phyloP scores from a whole-genome alignment of 1,140 invertebrate species.

The Trachelipus rathkii region DNA sequence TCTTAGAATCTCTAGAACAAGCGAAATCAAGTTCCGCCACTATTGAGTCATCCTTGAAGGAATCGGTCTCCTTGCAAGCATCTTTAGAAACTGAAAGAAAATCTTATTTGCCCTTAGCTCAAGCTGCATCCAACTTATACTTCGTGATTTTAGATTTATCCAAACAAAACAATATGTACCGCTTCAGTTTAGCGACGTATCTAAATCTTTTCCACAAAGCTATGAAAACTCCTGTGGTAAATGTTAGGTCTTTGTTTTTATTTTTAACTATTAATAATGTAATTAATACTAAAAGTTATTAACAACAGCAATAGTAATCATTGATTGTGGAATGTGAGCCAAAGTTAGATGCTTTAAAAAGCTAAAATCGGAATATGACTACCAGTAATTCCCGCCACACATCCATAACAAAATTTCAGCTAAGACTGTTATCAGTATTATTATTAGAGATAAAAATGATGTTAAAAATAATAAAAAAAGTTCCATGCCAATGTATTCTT shows the following conservation, averaged over 20 bases:
- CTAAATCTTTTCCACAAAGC: slow-evolving; percentile 68
- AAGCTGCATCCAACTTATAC: slow-evolving; percentile 70
- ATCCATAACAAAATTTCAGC: no score
- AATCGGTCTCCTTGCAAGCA: slow-evolving; percentile 65
- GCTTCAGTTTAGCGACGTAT: slow-evolving; percentile 69
- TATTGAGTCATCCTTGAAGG: slow-evolving; percentile 71
- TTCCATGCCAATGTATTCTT: no score
- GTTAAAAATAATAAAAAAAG: no score
- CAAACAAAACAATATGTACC: slow-evolving; percentile 70
- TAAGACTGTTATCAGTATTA: no score
- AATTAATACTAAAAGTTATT: no score
- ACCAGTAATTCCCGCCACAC: no score
- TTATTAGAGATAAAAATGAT: no score
- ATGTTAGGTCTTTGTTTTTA: background rate
- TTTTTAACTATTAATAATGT: background rate
- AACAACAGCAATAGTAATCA: no score
- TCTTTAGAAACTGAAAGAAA: slow-evolving; percentile 69
- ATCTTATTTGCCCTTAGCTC: slow-evolving; percentile 68
- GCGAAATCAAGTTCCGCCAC: slow-evolving; percentile 82
- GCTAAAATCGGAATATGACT: no score
- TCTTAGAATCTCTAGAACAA: slow-evolving; percentile 84
- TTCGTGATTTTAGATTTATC: slow-evolving; percentile 68
- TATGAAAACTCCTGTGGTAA: slow-evolving; percentile 49
- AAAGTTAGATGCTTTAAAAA: no score
- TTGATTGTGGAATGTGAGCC: no score